A percentile compares a stretch with the other conserved stretches of the same genome.
phyloP scores from a whole-genome alignment of 2,888 invertebrate species.

The Troides helena region DNA sequence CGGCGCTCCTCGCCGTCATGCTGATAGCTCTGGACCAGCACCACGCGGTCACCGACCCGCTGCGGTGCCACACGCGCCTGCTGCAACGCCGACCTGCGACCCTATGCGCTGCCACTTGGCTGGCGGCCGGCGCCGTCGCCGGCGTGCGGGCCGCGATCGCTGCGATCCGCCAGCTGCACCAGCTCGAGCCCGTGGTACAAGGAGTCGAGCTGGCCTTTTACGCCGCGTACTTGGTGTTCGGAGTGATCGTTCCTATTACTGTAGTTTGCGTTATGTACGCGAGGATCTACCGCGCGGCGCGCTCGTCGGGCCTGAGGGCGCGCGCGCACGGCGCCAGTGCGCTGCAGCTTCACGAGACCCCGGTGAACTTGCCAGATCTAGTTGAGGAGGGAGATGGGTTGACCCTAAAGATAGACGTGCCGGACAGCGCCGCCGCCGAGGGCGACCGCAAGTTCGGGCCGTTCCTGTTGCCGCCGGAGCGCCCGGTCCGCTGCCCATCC shows the following conservation, averaged over 20 bases:
- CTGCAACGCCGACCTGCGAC: constrained; percentile 68
- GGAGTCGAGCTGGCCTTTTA: constrained; percentile 64
- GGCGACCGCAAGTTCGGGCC: constrained; percentile 67
- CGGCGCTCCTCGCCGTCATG: constrained; percentile 65
- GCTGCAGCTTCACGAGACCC: constrained; percentile 74
- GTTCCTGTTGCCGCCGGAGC: constrained; percentile 69
- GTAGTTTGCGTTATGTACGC: constrained; percentile 87
- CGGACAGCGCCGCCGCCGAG: constrained; percentile 50
- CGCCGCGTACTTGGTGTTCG: constrained; percentile 63
- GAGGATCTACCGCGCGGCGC: constrained; percentile 87
- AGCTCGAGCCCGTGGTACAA: constrained; percentile 51
- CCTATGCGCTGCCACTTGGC: constrained; percentile 78
- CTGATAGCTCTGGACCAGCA: constrained; percentile 78
- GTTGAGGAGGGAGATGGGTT: constrained; percentile 70
- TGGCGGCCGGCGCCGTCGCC: constrained; percentile 68
- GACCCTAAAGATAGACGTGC: constrained; percentile 67
- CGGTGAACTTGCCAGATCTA: constrained; percentile 64
- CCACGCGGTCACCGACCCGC: constrained; percentile 76
- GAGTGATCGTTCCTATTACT: constrained; percentile 73
- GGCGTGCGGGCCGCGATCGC: constrained; percentile 60
- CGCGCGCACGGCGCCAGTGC: constrained; percentile 74
- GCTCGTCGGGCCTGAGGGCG: constrained; percentile 81
- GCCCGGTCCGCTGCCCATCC: constrained; percentile 69
- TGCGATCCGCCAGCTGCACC: constrained; percentile 56
- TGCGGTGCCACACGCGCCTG: constrained; percentile 74